Conservation (phyloP, 2,888 invertebrate species). For the Lithophane semibrunnea region DNA sequence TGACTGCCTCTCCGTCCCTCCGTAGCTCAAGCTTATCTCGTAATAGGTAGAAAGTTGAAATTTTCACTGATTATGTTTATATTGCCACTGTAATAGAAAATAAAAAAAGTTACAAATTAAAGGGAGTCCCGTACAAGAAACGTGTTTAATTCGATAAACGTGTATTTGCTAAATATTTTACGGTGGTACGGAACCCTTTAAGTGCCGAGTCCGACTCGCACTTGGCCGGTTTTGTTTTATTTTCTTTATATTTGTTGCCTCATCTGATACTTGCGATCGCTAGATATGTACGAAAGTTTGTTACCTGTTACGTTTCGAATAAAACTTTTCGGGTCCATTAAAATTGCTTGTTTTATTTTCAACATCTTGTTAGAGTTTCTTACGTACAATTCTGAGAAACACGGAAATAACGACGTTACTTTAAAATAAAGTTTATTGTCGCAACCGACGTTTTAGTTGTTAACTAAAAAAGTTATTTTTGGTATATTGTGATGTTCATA, state of each 20-base stretch:
- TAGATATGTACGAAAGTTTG: not conserved
- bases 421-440: not conserved
- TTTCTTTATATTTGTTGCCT: too few species aligned
- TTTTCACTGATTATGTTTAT: too few species aligned
- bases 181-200: too few species aligned
- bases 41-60: too few species aligned
- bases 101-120: too few species aligned
- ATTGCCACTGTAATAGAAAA: too few species aligned
- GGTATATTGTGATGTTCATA: not conserved
- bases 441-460: not conserved
- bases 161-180: too few species aligned
- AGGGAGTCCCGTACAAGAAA: too few species aligned
- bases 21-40: too few species aligned
- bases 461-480: not conserved
- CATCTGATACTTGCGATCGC: not conserved
- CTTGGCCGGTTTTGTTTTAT: not conserved
- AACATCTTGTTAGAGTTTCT: not conserved
- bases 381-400: not conserved
- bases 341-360: not conserved
- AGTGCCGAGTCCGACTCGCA: too few species aligned
- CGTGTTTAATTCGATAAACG: too few species aligned
- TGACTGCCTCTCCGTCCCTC: not conserved
- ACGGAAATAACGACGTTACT: not conserved
- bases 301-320: not conserved
- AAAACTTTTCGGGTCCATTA: not conserved